Evolutionary conservation across 2,888 invertebrate genomes (phyloP).

Genomic region (Dexiosoma caninum): DNA sequence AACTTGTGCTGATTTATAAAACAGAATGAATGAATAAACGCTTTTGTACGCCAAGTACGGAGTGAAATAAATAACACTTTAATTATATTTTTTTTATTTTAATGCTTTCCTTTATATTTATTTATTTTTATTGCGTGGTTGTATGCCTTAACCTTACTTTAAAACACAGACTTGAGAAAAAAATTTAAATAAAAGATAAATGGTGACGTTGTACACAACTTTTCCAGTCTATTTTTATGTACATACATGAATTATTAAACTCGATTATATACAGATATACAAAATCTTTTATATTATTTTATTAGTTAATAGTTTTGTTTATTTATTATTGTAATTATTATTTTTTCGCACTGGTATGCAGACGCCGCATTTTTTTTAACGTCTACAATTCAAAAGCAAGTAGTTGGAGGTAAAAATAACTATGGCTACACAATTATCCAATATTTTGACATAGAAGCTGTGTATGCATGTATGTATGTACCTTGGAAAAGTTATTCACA

Average conservation of each 20-base stretch:
- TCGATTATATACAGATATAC: conserved; percentile 27
- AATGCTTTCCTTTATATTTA: neutral
- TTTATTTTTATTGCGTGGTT: conserved; percentile 39
- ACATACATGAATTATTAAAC: neutral
- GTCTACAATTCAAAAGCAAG: neutral
- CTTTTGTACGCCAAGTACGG: neutral
- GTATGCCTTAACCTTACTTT: conserved; percentile 53
- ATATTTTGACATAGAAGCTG: too few relatives aligned
- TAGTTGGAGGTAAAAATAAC: too few relatives aligned
- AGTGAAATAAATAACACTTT: conserved; percentile 15
- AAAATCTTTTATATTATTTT: neutral
- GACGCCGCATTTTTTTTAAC: conserved; percentile 16
- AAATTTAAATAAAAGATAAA: conserved; percentile 41
- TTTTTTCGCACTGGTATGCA: neutral
- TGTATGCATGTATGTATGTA: too few relatives aligned
- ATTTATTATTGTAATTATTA: conserved; percentile 22
- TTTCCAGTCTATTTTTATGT: conserved; percentile 1
- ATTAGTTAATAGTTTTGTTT: neutral
- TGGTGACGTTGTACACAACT: conserved; percentile 7
- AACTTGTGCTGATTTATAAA: too few relatives aligned
- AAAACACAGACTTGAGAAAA: conserved; percentile 26
- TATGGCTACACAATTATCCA: too few relatives aligned
- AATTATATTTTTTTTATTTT: conserved; percentile 39
- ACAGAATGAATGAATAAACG: neutral
- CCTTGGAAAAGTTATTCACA: too few relatives aligned